Evolutionary conservation across 2,113 vertebrate genomes (phyloP).

Genomic region (Ranitomeya variabilis): DNA sequence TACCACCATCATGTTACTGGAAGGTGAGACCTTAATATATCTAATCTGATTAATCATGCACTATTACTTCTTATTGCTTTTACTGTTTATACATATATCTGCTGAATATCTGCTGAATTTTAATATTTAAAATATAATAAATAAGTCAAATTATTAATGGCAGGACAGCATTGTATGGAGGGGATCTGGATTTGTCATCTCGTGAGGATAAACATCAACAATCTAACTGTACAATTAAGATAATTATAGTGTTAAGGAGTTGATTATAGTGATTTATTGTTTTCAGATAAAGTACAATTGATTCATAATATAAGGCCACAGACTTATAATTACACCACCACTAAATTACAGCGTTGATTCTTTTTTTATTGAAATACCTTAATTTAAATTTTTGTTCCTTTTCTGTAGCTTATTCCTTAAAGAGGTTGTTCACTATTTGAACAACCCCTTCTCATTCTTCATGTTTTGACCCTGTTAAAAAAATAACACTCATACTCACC

Average conservation of each 20-base stretch:
- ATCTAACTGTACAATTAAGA: background rate
- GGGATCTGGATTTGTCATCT: background rate
- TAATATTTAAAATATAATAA: too few relatives aligned
- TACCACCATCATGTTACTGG: constrained; percentile 15
- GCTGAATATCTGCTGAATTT: too few relatives aligned
- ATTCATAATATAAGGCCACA: background rate
- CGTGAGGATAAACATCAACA: background rate
- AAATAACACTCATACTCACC: too few relatives aligned
- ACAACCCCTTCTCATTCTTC: too few relatives aligned
- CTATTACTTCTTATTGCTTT: background rate
- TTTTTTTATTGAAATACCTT: background rate
- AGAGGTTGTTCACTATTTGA: too few relatives aligned
- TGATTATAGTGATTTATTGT: background rate
- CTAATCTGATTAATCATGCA: background rate
- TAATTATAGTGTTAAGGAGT: background rate
- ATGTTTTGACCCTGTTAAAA: too few relatives aligned
- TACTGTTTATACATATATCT: background rate
- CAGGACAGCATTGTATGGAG: background rate
- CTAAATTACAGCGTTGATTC: background rate
- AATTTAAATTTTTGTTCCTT: background rate
- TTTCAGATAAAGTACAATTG: background rate
- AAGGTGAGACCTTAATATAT: constrained; percentile 13
- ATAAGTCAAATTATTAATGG: background rate
- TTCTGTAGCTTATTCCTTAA: background rate
- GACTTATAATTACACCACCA: background rate